These are phyloP conservation scores for Ophioderma brevispina DNA, from an alignment of 35 echinoderm and acorn worm species.

Conservation along the genomic window DNA sequence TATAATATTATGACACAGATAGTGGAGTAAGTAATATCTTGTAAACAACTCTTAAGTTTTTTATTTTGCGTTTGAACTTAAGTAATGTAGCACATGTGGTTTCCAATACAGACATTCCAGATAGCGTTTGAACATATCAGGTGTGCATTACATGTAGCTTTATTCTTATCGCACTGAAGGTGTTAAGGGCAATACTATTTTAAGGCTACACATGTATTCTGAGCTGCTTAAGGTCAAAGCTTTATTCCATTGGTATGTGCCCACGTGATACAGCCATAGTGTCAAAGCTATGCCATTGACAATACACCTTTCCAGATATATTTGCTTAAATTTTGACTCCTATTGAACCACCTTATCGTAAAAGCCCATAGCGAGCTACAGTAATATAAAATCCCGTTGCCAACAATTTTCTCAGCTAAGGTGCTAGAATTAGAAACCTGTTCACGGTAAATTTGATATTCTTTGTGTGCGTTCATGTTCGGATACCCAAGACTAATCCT, in stretches of 20 bases:
- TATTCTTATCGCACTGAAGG: neutral
- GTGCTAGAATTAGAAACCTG: constrained; percentile 4
- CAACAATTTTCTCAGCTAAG: constrained; percentile 4
- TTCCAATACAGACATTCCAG: too few relatives aligned
- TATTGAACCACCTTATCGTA: neutral
- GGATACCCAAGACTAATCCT: constrained; percentile 38
- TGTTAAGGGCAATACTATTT: neutral
- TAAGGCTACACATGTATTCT: neutral
- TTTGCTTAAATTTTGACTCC: constrained; percentile 14
- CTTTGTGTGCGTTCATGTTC: constrained; percentile 44
- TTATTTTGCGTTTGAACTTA: too few relatives aligned
- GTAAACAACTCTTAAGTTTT: too few relatives aligned
- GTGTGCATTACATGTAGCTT: neutral
- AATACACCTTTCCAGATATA: constrained; percentile 9
- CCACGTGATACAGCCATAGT: neutral
- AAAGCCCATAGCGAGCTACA: neutral
- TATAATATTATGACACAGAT: too few relatives aligned
- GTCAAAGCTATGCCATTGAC: neutral
- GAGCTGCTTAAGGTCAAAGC: neutral
- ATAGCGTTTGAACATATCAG: neutral
- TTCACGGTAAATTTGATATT: constrained; percentile 52
- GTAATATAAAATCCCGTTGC: neutral
- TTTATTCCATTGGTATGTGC: neutral
- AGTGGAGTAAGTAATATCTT: too few relatives aligned
- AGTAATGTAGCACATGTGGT: too few relatives aligned